A percentile compares a stretch with the other conserved stretches of the same genome.
Evolutionary conservation across 1,140 invertebrate species (phyloP).

Genomic region (Himalopsyche phryganea): DNA sequence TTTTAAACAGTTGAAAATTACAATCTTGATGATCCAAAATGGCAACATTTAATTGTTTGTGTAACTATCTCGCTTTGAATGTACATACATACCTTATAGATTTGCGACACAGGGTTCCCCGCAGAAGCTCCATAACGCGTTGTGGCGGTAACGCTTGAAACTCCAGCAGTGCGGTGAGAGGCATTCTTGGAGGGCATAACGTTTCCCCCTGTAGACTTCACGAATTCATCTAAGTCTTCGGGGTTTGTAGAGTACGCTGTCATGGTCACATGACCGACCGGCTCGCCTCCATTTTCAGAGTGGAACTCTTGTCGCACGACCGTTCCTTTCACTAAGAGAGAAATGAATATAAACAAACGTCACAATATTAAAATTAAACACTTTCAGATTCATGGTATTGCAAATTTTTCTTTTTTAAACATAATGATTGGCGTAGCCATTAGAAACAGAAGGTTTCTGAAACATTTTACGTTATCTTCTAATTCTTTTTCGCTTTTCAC

Average conservation of each 20-base stretch:
- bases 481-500: too few species aligned
- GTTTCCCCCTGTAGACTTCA: constrained; percentile 38
- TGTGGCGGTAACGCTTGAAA: constrained; percentile 35
- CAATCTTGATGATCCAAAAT: too few species aligned
- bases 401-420: too few species aligned
- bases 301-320: constrained; percentile 62
- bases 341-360: too few species aligned
- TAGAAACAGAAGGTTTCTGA: too few species aligned
- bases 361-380: too few species aligned
- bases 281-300: constrained; percentile 62
- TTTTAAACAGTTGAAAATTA: too few species aligned
- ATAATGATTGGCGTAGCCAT: too few species aligned
- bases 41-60: too few species aligned
- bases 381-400: too few species aligned
- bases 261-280: constrained; percentile 61
- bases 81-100: constrained; percentile 29
- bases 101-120: constrained; percentile 27
- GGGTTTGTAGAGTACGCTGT: constrained; percentile 65
- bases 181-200: constrained; percentile 45
- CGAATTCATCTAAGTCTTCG: constrained; percentile 45
- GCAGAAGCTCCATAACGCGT: constrained; percentile 21
- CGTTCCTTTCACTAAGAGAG: constrained; percentile 59
- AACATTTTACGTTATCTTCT: neutral
- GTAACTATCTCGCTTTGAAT: too few species aligned
- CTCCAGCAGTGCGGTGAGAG: constrained; percentile 24